Percentiles rank a stretch among this genome's conserved stretches.
Conservation (phyloP, 30 jellyfish, hydroid and myxozoan species). For the Pseudorhiza aurosa region DNA sequence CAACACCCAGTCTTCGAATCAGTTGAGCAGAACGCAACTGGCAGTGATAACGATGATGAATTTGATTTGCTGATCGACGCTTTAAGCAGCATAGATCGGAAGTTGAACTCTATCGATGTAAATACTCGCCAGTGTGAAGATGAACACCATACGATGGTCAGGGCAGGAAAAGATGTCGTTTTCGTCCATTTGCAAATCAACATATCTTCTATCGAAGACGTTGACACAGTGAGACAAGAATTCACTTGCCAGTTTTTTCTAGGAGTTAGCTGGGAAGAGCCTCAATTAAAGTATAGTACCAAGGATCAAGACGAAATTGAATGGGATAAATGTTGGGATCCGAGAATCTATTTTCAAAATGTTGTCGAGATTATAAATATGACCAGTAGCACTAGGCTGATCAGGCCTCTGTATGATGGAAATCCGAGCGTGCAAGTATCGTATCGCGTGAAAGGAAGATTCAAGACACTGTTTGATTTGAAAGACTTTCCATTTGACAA, state of each 20-base stretch:
- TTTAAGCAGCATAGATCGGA: conserved; percentile 23
- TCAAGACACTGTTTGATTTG: conserved; percentile 72
- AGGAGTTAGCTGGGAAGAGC: conserved; percentile 82
- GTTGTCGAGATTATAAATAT: conserved; percentile 68
- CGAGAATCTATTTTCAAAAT: conserved; percentile 80
- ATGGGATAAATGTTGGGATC: conserved; percentile 84
- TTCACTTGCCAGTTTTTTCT: conserved; percentile 72
- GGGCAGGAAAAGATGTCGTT: conserved; percentile 46
- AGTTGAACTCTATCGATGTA: conserved; percentile 20
- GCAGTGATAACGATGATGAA: conserved; percentile 16
- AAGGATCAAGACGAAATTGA: conserved; percentile 22
- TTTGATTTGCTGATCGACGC: conserved; percentile 35
- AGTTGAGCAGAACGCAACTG: background rate
- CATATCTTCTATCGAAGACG: conserved; percentile 65
- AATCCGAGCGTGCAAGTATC: conserved; percentile 77
- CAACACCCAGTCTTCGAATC: background rate
- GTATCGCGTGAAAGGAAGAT: conserved; percentile 80
- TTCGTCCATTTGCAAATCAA: conserved; percentile 62
- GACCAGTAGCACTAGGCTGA: conserved; percentile 27
- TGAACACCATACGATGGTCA: conserved; percentile 43
- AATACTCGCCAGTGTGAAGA: conserved; percentile 43
- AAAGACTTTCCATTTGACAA: conserved; percentile 80
- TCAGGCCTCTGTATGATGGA: conserved; percentile 41
- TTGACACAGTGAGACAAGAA: conserved; percentile 81
- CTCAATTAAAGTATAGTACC: conserved; percentile 6